Base-by-base conservation (phyloP, 2,113 vertebrate genomes). In the Apistogramma diplotaenia region DNA sequence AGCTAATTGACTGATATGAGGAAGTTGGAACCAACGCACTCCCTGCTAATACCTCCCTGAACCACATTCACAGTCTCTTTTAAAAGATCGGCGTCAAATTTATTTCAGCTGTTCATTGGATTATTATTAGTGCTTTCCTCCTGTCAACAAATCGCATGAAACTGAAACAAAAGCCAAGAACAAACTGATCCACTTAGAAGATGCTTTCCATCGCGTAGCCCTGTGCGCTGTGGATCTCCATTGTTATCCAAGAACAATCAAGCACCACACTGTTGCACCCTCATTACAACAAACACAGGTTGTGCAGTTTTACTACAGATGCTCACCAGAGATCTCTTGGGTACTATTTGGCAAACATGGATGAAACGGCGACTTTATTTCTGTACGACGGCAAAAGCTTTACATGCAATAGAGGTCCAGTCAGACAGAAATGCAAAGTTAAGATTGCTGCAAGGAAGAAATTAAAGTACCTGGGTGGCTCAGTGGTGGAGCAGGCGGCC, bases 1-100 rank as follows among this genome's bases (percentile, higher is more conserved):
- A 83, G 74, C 57, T 2, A 67, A 82, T 18, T 35, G 16, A 46
- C 59, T 70, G 76, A 76, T 59, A 58, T 13, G 76, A 57, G 79
- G 49, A 78, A 81, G 46, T 75, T 29, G 6, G 29, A 75, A 51
- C 5, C 5, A 11, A 19, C 6, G 46, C 2, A 6, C 60, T 16
- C 35, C 40, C 49, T 13, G 6, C 37, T 74, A 29, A 56, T 15
- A 11, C n/a, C 33, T n/a, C 6, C 5, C 8, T 16, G 43, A 51
- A 16, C 25, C 0, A 10, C 65, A n/a, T 51, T 70, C 43, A n/a
- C 23, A 46, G 43, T 31, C 43, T 70, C 25, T 70, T 29, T 70
- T n/a, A 70, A 70, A 70, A n/a, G 65, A 70, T 70, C 19, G 1
- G n/a, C 11, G 3, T 8, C 25, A 29, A 51, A 70, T 70, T 51